Percentiles rank a stretch among this genome's conserved stretches.
Evolutionary conservation across 2,888 invertebrate species (phyloP).

Genomic region (Pollenia angustigena): DNA sequence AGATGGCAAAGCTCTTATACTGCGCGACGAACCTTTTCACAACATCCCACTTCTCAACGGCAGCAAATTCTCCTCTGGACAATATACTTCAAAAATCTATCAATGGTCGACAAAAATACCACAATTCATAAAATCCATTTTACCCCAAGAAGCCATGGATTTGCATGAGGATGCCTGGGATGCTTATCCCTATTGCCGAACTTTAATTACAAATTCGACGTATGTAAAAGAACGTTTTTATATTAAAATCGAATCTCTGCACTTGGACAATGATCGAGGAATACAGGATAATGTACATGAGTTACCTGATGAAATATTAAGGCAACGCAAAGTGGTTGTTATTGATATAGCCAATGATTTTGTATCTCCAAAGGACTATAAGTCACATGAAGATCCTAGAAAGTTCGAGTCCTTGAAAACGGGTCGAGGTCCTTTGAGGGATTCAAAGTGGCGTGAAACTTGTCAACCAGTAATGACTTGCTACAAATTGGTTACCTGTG

Average conservation of each 20-base stretch:
- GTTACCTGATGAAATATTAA: conserved; percentile 93
- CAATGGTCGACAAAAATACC: conserved; percentile 99
- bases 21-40: conserved; percentile 98
- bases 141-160: conserved; percentile 97
- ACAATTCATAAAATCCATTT: conserved; percentile 93
- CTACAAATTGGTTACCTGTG: conserved; percentile 98
- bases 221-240: conserved; percentile 90
- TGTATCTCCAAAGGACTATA: conserved; percentile 92
- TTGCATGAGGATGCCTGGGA: conserved; percentile 99
- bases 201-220: conserved; percentile 92
- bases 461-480: conserved; percentile 97
- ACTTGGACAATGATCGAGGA: conserved; percentile 87
- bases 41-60: conserved; percentile 93
- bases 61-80: conserved; percentile 95
- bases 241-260: conserved; percentile 95
- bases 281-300: conserved; percentile 92
- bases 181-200: conserved; percentile 99
- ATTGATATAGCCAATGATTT: conserved; percentile 99
- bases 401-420: conserved; percentile 95
- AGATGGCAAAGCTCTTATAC: conserved; percentile 93
- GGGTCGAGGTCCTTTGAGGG: conserved; percentile 94
- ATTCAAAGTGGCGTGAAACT: conserved; percentile 91
- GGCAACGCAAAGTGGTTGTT: conserved; percentile 93
- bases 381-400: conserved; percentile 92
- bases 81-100: conserved; percentile 99